Percentiles rank a stretch among this genome's conserved stretches.
phyloP scores from a whole-genome alignment of 2,113 vertebrate genomes.

The Calyptomena viridis region DNA sequence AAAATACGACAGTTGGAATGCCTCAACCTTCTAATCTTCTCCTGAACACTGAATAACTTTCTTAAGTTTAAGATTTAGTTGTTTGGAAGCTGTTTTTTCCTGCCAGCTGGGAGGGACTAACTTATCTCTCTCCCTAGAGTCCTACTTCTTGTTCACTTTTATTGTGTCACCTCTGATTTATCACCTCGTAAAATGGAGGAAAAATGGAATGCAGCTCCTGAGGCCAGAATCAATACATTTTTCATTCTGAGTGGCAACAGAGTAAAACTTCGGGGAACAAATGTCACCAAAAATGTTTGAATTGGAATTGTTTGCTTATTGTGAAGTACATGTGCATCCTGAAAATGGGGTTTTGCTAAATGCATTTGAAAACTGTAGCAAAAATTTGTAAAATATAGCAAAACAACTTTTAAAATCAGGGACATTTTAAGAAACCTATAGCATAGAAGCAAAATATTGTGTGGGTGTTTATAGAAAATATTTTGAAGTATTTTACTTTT shows the following conservation, averaged over 20 bases:
- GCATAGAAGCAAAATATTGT: neutral
- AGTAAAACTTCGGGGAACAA: constrained; percentile 1
- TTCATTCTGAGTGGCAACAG: neutral
- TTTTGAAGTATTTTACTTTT: neutral
- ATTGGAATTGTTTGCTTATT: neutral
- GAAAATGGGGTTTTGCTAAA: neutral
- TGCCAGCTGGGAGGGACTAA: neutral
- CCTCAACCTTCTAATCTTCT: neutral
- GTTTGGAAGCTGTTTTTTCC: neutral
- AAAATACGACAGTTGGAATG: neutral
- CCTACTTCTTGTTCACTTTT: neutral
- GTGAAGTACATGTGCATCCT: neutral
- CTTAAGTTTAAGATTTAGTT: neutral
- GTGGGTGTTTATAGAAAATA: neutral
- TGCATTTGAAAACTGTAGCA: neutral
- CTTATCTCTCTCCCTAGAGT: neutral
- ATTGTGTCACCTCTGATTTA: constrained; percentile 22
- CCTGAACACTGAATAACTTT: neutral
- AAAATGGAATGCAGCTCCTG: neutral
- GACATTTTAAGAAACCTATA: neutral
- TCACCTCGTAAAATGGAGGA: neutral
- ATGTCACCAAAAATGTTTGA: neutral
- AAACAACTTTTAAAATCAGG: neutral
- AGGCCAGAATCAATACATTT: neutral
- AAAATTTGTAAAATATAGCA: neutral